These are phyloP conservation scores for Archocentrus centrarchus DNA, from an alignment of 2,113 vertebrate species.

Conservation along the genomic window DNA sequence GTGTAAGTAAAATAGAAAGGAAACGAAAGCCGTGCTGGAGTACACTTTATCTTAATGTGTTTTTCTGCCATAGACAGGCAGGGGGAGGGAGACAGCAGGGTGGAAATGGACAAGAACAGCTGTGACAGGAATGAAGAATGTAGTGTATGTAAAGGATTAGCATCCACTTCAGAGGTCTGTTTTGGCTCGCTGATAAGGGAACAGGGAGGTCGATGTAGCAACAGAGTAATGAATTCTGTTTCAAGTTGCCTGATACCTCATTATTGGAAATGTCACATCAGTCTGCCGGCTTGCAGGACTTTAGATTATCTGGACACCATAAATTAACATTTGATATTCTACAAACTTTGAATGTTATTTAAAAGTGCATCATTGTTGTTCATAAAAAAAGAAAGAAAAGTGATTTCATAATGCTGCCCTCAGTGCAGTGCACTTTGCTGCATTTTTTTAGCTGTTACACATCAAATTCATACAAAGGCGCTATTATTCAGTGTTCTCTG, in stretches of 20 bases:
- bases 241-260: conserved; percentile 40
- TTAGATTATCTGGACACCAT: background rate
- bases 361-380: background rate
- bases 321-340: background rate
- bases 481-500: conserved; percentile 7
- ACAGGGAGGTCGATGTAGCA: conserved; percentile 19
- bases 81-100: conserved; percentile 68
- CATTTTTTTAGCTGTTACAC: background rate
- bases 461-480: background rate
- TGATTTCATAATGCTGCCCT: background rate
- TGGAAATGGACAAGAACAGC: conserved; percentile 87
- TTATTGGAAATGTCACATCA: conserved; percentile 21
- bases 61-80: background rate
- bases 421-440: background rate
- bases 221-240: conserved; percentile 60
- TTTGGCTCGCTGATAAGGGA: conserved; percentile 63
- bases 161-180: conserved; percentile 80
- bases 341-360: background rate
- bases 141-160: conserved; percentile 77
- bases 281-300: background rate
- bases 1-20: background rate
- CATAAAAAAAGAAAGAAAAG: background rate
- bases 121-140: conserved; percentile 77
- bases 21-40: background rate
- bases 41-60: conserved; percentile 9